Evolutionary conservation across 2,113 vertebrate genomes (phyloP), one percentile per base, ranked within the genome.

Genomic region (Hippocampus guttulatus): DNA sequence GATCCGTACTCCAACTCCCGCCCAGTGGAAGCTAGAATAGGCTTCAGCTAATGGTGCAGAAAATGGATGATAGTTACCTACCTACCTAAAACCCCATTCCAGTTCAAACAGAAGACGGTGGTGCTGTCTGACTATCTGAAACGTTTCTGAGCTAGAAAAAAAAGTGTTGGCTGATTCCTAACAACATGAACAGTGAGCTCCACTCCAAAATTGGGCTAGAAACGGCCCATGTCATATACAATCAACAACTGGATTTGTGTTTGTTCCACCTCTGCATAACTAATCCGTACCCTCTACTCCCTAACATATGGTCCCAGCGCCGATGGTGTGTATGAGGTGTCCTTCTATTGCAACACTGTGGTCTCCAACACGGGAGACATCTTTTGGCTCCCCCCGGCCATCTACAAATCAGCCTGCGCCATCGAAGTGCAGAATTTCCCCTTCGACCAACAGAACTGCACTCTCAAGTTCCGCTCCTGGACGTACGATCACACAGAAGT

Each of bases 361-460:
- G 91, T 94, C 38, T 92, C 91, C 80, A 89, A 83, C 89, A 92
- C 90, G 0, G 93, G 93, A 1, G 90, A 93, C 81, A 89, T 94
- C 73, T 91, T 92, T 82, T 94, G 93, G 93, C 92, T 94, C 2
- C 93, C 93, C 0, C 93, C 92, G 0, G 93, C 93, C n/a, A 94
- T 94, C 82, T 93, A 94, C 89, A 92, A 93, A 75, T 93, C 92
- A 0, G 92, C 93, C 64, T 94, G 93, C 8, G 90, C 92, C 79
- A 94, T 94, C 5, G 91, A 93, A 76, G 93, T 94, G 70, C 88
- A 92, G 78, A 87, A 93, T 82, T 94, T 94, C 73, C 93, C 93
- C 45, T 94, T 93, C 6, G 93, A 94, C 87, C 92, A 93, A 76
- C 93, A 94, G 85, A 94, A 94, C 88, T 94, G 93, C 79, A 93